These are phyloP conservation scores for Fragum sueziense DNA, from an alignment of 2,888 invertebrate genomes.

Conservation along the genomic window DNA sequence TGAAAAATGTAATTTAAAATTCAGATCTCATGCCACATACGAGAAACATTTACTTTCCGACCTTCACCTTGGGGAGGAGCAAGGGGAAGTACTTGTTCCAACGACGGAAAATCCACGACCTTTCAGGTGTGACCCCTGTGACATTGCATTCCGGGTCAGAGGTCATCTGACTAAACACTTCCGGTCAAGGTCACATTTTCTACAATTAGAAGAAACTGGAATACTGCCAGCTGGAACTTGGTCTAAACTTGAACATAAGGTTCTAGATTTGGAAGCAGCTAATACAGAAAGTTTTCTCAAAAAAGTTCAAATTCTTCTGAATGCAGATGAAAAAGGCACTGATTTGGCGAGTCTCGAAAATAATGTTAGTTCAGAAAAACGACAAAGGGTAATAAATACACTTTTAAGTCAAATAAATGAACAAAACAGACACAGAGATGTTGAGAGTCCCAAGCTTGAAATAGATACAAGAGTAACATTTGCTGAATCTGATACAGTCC, in stretches of 20 bases:
- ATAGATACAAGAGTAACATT: neutral
- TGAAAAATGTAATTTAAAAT: conserved; percentile 95
- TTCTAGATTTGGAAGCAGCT: conserved; percentile 97
- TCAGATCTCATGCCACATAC: conserved; percentile 94
- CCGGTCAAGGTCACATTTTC: conserved; percentile 97
- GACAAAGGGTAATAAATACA: neutral
- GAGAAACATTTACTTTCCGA: conserved; percentile 96
- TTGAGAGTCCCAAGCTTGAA: neutral
- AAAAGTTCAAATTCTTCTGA: conserved; percentile 36
- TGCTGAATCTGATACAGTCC: neutral
- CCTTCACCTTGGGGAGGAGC: conserved; percentile 92
- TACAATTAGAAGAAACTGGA: conserved; percentile 94
- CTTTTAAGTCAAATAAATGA: neutral
- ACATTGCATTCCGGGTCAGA: conserved; percentile 95
- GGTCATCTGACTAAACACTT: conserved; percentile 98
- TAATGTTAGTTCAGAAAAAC: neutral
- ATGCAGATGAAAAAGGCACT: conserved; percentile 30
- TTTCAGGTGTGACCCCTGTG: conserved; percentile 97
- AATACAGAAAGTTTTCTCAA: conserved; percentile 80
- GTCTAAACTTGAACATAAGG: conserved; percentile 93
- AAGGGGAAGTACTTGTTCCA: conserved; percentile 64
- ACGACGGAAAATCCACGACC: conserved; percentile 94
- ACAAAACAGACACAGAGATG: neutral
- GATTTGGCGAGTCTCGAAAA: conserved; percentile 27
- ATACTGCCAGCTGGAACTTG: conserved; percentile 97